Evolutionary conservation across 2,888 invertebrate species (phyloP).

Genomic region (Rhogogaster chlorosoma): DNA sequence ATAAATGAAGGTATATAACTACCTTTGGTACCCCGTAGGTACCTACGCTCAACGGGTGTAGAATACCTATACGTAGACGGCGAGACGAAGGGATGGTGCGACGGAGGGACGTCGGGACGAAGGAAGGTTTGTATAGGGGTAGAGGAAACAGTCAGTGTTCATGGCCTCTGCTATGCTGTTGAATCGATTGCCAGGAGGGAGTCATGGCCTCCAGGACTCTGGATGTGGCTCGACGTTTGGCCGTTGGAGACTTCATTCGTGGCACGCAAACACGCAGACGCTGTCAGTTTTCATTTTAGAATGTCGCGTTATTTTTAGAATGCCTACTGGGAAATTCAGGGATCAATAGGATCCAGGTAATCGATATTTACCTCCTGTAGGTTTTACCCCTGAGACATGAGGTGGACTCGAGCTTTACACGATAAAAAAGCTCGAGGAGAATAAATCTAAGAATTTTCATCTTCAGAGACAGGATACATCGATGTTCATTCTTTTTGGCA

Average conservation of each 20-base stretch:
- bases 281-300: constrained; percentile 35
- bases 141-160: constrained; percentile 43
- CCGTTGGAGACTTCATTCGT: constrained; percentile 70
- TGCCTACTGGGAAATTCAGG: not conserved
- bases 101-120: constrained; percentile 4
- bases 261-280: constrained; percentile 56
- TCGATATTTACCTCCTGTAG: not conserved
- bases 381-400: not conserved
- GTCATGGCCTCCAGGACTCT: constrained; percentile 57
- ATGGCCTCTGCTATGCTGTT: constrained; percentile 42
- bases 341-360: constrained; percentile 22
- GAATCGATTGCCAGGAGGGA: constrained; percentile 53
- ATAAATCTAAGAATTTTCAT: too few relatives aligned
- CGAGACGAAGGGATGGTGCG: not conserved
- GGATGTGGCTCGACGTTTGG: constrained; percentile 52
- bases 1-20: constrained; percentile 21
- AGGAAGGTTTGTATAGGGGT: constrained; percentile 27
- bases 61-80: constrained; percentile 42
- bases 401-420: not conserved
- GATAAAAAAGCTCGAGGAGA: not conserved
- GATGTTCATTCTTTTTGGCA: too few relatives aligned
- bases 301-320: constrained; percentile 29
- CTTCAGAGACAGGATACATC: too few relatives aligned
- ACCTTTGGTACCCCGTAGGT: constrained; percentile 14
- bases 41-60: constrained; percentile 2